Evolutionary conservation across 2,888 invertebrate genomes (phyloP), one percentile per base, ranked within the genome.

Genomic region (Lutraria lutraria): DNA sequence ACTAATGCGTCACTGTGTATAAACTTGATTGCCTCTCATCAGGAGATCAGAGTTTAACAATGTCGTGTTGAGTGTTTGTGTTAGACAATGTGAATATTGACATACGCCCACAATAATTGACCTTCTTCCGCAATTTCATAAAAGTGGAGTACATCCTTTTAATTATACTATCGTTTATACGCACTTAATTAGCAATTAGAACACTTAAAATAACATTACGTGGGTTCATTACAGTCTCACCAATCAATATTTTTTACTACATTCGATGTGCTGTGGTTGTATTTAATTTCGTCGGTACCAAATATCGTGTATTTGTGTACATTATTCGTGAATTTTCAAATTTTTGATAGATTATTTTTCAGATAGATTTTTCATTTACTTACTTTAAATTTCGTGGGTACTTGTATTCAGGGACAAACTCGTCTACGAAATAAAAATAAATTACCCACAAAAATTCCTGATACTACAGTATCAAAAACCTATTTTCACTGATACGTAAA

Each of bases 31-130:
- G 63, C 63, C n/a, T 63, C 63, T n/a, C n/a, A n/a, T 63, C 63
- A 6, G 10, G n/a, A n/a, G 63, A 25, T 43, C 43, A 25, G n/a
- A 25, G 25, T 25, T 68, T 21, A 63, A 2, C 63, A 3, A 8
- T 63, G 63, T 25, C 63, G 63, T 68, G 3, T 68, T 6, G n/a
- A 68, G 63, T n/a, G 63, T 25, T n/a, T 68, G 63, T 12, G n/a
- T 19, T 8, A 19, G 21, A 60, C 19, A 19, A 60, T 19, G 60
- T 60, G 21, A 21, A 21, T 68, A 68, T 68, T 25, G 25, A 68
- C 63, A 68, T 68, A 68, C 63, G 63, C 63, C 63, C 63, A 25
- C 63, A 68, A 68, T 68, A 68, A 68, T 68, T 68, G 63, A 68
- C 63, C 63, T 68, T n/a, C 63, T n/a, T 68, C 63, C 63, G 63